These are phyloP conservation scores for Pangasius mekongensis DNA, from an alignment of 2,797 vertebrate genomes.

Conservation along the genomic window DNA sequence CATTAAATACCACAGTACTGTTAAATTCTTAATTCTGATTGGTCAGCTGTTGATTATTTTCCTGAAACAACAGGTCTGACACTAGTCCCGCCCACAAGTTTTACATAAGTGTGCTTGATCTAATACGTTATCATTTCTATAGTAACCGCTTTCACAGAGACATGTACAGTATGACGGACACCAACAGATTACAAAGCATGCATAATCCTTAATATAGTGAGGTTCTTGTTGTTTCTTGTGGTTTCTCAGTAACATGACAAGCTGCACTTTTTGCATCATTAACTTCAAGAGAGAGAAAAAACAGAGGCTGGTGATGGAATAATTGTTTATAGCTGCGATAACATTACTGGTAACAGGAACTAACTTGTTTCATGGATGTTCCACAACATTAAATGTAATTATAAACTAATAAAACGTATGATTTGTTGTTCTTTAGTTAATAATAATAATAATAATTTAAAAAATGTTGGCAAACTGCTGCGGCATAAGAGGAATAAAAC, in stretches of 20 bases:
- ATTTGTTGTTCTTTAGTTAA: background rate
- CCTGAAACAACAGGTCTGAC: background rate
- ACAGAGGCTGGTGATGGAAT: background rate
- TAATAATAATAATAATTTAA: background rate
- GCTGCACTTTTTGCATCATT: background rate
- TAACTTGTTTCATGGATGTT: background rate
- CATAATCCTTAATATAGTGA: background rate
- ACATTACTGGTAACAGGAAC: background rate
- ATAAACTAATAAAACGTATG: background rate
- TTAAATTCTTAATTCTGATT: background rate
- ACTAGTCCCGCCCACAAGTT: background rate
- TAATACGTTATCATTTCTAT: background rate
- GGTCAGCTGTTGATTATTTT: background rate
- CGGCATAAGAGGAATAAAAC: background rate
- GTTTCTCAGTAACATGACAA: background rate
- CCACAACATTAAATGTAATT: background rate
- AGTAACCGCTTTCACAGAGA: background rate
- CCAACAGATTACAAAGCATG: background rate
- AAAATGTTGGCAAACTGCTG: background rate
- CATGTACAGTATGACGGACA: background rate
- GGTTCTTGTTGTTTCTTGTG: background rate
- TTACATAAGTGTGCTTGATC: background rate
- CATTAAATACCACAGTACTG: background rate
- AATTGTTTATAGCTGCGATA: background rate
- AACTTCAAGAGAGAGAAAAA: background rate